Conservation (phyloP, 2,797 vertebrate species). For the Ficedula albicollis region DNA sequence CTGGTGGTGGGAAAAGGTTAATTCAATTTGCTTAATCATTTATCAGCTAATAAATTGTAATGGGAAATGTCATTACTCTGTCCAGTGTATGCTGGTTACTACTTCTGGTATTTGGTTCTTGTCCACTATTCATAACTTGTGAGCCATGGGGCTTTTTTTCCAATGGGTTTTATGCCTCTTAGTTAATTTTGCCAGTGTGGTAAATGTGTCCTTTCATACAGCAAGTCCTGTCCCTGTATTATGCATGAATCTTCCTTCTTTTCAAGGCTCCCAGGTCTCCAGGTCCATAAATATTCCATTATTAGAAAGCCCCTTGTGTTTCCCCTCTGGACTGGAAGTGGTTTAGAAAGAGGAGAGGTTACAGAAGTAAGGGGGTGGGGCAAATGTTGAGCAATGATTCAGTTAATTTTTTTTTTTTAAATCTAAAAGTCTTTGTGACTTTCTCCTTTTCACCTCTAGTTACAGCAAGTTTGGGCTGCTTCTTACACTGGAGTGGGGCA, state of each 20-base stretch:
- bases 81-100: not conserved
- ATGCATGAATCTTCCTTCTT: slow-evolving; percentile 52
- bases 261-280: slow-evolving; percentile 19
- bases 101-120: not conserved
- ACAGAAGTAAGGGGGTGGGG: not conserved
- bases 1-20: not conserved
- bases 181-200: not conserved
- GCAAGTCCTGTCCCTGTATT: slow-evolving; percentile 20
- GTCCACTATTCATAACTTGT: not conserved
- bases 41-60: not conserved
- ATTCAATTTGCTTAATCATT: not conserved
- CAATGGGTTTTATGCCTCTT: not conserved
- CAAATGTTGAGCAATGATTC: not conserved
- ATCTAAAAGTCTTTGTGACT: not conserved
- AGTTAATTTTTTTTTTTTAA: not conserved
- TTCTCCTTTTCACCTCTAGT: not conserved
- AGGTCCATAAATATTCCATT: slow-evolving; percentile 57
- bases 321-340: not conserved
- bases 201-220: not conserved
- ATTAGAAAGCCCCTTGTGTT: slow-evolving; percentile 37
- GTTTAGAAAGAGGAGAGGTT: slow-evolving; percentile 1
- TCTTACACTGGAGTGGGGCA: not conserved
- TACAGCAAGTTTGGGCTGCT: not conserved
- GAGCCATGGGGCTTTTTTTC: not conserved
- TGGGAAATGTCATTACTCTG: not conserved